Conservation (phyloP, 2,888 invertebrate species). For the Cephus nigrinus region DNA sequence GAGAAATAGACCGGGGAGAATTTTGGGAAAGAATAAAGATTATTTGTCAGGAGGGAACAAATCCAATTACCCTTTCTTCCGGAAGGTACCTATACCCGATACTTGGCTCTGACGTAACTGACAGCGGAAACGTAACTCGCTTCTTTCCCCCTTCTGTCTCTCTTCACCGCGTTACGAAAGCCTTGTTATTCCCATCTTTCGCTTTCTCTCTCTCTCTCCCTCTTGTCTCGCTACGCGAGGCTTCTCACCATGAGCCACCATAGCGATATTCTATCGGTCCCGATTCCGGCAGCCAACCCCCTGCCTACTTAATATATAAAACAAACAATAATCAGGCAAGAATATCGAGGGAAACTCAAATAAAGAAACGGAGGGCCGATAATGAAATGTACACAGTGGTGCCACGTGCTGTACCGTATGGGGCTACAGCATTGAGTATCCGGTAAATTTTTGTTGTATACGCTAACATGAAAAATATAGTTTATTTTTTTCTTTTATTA, state of each 20-base stretch:
- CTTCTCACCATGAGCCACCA: constrained; percentile 5
- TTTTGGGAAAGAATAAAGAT: not conserved
- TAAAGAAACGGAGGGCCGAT: constrained; percentile 17
- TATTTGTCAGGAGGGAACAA: not conserved
- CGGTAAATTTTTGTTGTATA: not conserved
- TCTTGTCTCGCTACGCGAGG: constrained; percentile 14
- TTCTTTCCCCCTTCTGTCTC: constrained; percentile 17
- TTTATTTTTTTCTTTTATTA: not conserved
- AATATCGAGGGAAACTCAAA: constrained; percentile 24
- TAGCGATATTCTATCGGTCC: constrained; percentile 16
- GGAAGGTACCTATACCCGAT: not conserved
- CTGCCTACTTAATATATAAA: constrained; percentile 17
- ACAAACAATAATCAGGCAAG: constrained; percentile 20
- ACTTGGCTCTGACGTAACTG: not conserved
- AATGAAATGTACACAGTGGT: constrained; percentile 30
- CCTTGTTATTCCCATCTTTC: constrained; percentile 15
- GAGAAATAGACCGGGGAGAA: not conserved
- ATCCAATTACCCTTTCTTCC: not conserved
- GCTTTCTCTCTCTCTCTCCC: constrained; percentile 14
- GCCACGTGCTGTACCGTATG: not conserved
- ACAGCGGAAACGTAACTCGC: not conserved
- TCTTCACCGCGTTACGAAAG: constrained; percentile 5
- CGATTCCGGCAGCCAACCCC: not conserved
- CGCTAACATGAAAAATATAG: not conserved
- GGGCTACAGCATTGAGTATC: not conserved